Base-by-base conservation (phyloP, 1,140 invertebrate species). In the Idris sp. region DNA sequence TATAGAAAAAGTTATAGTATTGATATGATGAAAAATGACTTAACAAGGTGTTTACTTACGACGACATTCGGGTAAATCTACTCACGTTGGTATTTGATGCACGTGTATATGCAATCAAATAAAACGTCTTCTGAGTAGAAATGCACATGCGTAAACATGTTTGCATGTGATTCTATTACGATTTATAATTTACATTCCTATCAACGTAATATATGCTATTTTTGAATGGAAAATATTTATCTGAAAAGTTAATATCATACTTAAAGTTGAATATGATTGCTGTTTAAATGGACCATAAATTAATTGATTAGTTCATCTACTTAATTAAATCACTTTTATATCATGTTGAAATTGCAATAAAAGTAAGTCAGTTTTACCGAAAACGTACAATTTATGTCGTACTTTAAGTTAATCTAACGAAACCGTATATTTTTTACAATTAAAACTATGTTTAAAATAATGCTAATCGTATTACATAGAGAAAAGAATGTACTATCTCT, bases 21-120 rank as follows among this genome's bases (percentile, higher is more conserved):
- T 28, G 26, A 11, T 46, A 31, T 16, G n/a, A 16, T 28, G 14
- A 46, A 22, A 28, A 40, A 38, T 53, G 19, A 10, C 15, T 16
- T 41, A 25, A 19, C 26, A 19, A 30, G 33, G 30, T 61, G 31
- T 61, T 62, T 44, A 26, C 35, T 38, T 40, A 51, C 46, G 10
- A 7, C 25, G 40, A 49, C 28, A 18, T 46, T 49, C 33, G 46
- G 58, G 58, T 25, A 62, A 41, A 33, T 49, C 44, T 22, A 30
- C 33, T 41, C 16, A 41, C 46, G 22, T 64, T 46, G 30, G 30
- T 25, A 44, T 64, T 44, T 64, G 25, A 41, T 62, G 46, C 58
- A 62, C 58, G 59, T 36, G 59, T 28, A 22, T 5, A 8, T 64
- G 36, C 46, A 48, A 51, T 64, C 25, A 33, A 53, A 43, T 46